Evolutionary conservation across 2,888 invertebrate species (phyloP), one percentile per base, ranked within the genome.

Genomic region (Synanthedon tipuliformis): DNA sequence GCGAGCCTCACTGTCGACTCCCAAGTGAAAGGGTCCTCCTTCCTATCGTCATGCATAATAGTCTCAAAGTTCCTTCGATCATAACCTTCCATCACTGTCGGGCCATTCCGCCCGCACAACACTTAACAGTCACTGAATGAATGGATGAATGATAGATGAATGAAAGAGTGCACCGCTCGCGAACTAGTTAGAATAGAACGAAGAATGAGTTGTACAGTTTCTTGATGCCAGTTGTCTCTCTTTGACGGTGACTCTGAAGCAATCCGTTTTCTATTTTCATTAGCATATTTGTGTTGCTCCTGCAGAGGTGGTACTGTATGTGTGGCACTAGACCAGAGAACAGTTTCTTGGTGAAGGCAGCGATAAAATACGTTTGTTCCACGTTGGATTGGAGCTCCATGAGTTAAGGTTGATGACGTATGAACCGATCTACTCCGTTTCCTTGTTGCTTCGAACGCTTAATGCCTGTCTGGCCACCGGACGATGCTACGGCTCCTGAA

Each of bases 151-250:
- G 62, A 64, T 64, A 50, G 66, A 61, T 68, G 67, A 66, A 64
- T 64, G 68, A 63, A 59, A 55, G 60, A 58, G 62, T 64, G 7
- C 34, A 10, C 34, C 34, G 34, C 34, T 7, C 7, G 52, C 55
- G 55, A 62, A 40, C 59, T 68, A 71, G 88, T 94, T 94, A 94
- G 86, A 94, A 94, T 80, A 94, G 90, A 63, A 94, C 94, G 80
- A 94, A 94, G 87, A 94, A 94, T 57, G 94, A 94, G 86, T 94
- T 94, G 88, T 94, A 94, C 75, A 94, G 88, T 81, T 94, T 94
- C 85, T 94, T 94, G 72, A 94, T 94, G 57, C 94, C 94, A 51
- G 94, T 94, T 27, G 94, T 93, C 81, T 94, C 94, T 73, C 94
- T 89, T 81, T 94, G 94, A 70, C 94, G 91, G 76, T 94, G 94